These are phyloP conservation scores for Ecliptopera silaceata DNA, from an alignment of 2,888 invertebrate species.

Conservation along the genomic window DNA sequence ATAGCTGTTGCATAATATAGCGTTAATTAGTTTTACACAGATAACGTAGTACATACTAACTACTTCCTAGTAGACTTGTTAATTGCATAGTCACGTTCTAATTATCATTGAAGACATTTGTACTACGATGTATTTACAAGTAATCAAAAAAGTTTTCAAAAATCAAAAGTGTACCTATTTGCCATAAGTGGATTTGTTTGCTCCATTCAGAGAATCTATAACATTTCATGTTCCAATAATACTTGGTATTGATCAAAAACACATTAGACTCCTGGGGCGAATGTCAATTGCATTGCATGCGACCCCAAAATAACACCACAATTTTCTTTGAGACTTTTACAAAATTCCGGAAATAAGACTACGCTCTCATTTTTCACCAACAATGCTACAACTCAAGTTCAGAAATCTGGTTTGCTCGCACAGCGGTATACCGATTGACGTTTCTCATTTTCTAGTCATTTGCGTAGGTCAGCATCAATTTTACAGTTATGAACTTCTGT, in stretches of 20 bases:
- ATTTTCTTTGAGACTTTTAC: background rate
- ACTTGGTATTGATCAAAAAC: slow-evolving; percentile 14
- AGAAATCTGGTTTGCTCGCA: slow-evolving; percentile 29
- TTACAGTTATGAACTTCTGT: slow-evolving; percentile 2
- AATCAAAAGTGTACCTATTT: too few species aligned
- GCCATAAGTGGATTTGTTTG: background rate
- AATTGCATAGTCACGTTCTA: slow-evolving; percentile 16
- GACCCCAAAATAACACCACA: background rate
- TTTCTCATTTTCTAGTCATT: slow-evolving; percentile 13
- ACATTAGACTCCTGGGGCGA: slow-evolving; percentile 17
- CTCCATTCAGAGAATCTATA: background rate
- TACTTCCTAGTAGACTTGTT: background rate
- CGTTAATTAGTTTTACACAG: background rate
- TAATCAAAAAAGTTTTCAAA: too few species aligned
- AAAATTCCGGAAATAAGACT: slow-evolving; percentile 32
- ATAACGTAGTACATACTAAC: background rate
- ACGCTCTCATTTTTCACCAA: slow-evolving; percentile 15
- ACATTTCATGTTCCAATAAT: background rate
- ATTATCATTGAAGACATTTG: too few species aligned
- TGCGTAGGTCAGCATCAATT: slow-evolving; percentile 33
- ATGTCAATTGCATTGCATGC: slow-evolving; percentile 19
- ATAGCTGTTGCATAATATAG: background rate
- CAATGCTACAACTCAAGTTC: background rate
- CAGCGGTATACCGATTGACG: slow-evolving; percentile 27
- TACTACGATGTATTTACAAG: too few species aligned